Conservation (phyloP, 2,797 vertebrate genomes). For the Centroberyx gerrardi region DNA sequence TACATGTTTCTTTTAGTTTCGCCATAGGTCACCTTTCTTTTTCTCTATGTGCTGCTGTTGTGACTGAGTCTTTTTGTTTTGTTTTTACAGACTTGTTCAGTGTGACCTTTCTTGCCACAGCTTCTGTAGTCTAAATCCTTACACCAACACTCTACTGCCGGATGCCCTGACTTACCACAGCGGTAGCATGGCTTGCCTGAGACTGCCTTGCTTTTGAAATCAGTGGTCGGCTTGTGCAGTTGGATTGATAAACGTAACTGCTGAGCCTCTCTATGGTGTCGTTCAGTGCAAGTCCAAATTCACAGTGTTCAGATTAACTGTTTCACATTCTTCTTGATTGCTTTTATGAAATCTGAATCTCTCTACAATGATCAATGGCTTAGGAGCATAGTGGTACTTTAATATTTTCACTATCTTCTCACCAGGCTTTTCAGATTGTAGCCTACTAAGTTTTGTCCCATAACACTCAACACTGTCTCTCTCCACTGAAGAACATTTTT, state of each 20-base stretch:
- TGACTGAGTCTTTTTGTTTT: background rate
- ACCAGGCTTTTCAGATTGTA: background rate
- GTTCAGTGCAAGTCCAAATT: background rate
- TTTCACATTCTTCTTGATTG: background rate
- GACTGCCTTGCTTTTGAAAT: constrained; percentile 23
- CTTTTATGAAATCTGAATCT: background rate
- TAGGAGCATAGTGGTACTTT: background rate
- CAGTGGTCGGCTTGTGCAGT: constrained; percentile 10
- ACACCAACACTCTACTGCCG: background rate
- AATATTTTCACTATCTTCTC: background rate
- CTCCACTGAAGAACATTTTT: no score
- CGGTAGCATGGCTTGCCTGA: constrained; percentile 24
- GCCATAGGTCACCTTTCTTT: background rate
- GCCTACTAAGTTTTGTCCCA: background rate
- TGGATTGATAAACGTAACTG: constrained; percentile 9
- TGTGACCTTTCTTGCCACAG: constrained; percentile 18
- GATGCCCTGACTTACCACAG: constrained; percentile 12
- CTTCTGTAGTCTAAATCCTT: constrained; percentile 26
- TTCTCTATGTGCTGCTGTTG: background rate
- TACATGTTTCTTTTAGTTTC: background rate
- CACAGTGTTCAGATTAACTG: background rate
- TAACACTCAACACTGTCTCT: no score
- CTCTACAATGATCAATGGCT: background rate
- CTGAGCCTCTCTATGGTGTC: background rate
- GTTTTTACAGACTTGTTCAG: background rate